Conservation (phyloP, 2,113 vertebrate species). For the Brevimyrus niger region DNA sequence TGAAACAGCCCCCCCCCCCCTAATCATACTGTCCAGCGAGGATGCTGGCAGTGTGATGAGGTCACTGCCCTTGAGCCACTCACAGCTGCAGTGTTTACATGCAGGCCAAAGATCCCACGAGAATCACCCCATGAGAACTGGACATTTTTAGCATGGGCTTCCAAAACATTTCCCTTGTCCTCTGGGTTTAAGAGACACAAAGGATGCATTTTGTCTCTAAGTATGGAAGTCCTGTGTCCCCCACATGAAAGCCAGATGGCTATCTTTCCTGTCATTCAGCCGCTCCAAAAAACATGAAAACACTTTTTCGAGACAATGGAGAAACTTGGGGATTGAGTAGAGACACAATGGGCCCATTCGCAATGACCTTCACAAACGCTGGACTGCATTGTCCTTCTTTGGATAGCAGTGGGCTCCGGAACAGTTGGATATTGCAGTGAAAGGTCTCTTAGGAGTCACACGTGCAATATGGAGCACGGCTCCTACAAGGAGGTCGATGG, state of each 20-base stretch:
- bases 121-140: background rate
- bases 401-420: background rate
- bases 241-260: slow-evolving; percentile 5
- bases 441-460: background rate
- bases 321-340: background rate
- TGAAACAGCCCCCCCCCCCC: background rate
- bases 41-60: background rate
- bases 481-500: background rate
- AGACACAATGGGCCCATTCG: background rate
- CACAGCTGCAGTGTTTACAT: background rate
- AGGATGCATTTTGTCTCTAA: background rate
- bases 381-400: background rate
- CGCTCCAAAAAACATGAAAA: background rate
- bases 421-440: background rate
- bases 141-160: background rate
- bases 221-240: background rate
- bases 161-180: background rate
- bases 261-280: background rate
- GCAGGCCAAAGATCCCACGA: background rate
- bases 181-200: background rate
- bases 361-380: background rate
- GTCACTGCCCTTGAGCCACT: background rate
- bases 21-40: background rate
- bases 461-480: background rate
- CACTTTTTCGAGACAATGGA: background rate